Percentiles rank a stretch among this genome's conserved stretches.
Conservation (phyloP, 1,140 invertebrate genomes). For the Diuraphis noxia region DNA sequence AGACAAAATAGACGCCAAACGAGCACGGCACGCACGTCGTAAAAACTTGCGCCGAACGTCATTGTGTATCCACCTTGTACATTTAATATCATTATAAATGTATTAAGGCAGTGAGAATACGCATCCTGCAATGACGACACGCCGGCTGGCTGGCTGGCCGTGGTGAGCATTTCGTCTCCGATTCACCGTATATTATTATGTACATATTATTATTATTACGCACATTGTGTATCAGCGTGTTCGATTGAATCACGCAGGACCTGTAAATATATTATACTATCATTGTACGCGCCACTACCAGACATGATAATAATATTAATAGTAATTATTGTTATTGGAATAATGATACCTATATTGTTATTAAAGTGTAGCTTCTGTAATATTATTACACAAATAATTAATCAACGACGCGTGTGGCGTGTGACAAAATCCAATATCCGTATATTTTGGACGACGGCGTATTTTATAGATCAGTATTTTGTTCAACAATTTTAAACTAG, state of each 20-base stretch:
- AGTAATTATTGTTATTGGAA: neutral
- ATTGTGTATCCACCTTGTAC: too few relatives aligned
- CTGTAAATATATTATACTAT: too few relatives aligned
- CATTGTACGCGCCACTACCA: neutral
- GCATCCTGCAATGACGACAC: neutral
- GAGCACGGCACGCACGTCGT: neutral
- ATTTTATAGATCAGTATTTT: neutral
- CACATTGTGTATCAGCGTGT: neutral
- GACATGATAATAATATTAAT: neutral
- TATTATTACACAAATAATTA: neutral
- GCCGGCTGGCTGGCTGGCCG: neutral
- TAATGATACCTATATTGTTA: neutral
- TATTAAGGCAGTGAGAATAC: neutral
- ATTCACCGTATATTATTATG: neutral
- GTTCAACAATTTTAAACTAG: neutral
- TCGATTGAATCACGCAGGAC: neutral
- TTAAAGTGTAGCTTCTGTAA: neutral
- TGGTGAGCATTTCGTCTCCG: neutral
- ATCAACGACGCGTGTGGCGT: neutral
- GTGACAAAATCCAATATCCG: neutral
- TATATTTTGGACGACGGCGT: neutral
- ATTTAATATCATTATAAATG: too few relatives aligned
- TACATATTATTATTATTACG: neutral
- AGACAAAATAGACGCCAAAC: neutral
- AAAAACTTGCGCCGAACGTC: neutral